phyloP scores from a whole-genome alignment of 2,797 vertebrate genomes.

The Falco cherrug region DNA sequence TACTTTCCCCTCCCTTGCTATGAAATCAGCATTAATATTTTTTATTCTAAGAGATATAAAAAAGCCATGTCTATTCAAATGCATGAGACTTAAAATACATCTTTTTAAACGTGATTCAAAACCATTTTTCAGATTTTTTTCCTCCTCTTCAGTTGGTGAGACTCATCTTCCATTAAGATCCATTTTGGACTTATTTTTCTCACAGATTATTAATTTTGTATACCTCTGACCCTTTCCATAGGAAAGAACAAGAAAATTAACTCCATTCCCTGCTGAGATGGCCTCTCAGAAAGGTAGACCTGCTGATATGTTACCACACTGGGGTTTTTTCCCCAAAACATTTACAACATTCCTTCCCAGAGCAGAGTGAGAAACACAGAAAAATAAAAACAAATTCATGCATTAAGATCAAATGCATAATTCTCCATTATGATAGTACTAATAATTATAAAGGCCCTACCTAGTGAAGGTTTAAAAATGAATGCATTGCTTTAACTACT shows the following conservation, averaged over 20 bases:
- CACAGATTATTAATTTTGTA: neutral
- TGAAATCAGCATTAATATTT: neutral
- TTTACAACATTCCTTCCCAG: neutral
- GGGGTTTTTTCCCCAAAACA: neutral
- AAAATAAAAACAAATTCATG: neutral
- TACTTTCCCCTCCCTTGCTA: neutral
- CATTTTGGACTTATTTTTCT: neutral
- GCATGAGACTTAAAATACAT: neutral
- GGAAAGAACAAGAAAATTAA: conserved; percentile 4
- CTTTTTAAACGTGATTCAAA: neutral
- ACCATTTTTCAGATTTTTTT: neutral
- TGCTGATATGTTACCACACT: neutral
- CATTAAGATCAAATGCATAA: neutral
- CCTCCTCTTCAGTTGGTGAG: neutral
- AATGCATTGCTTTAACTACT: neutral
- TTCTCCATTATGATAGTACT: neutral
- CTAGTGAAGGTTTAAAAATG: neutral
- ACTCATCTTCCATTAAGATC: neutral
- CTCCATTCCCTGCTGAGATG: neutral
- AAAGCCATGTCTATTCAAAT: neutral
- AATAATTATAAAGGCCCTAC: neutral
- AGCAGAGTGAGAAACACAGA: neutral
- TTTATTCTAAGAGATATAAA: neutral
- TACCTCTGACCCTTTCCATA: neutral
- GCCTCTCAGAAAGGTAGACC: neutral